Evolutionary conservation across 1,140 invertebrate genomes (phyloP).

Genomic region (Diploscapter pachys): DNA sequence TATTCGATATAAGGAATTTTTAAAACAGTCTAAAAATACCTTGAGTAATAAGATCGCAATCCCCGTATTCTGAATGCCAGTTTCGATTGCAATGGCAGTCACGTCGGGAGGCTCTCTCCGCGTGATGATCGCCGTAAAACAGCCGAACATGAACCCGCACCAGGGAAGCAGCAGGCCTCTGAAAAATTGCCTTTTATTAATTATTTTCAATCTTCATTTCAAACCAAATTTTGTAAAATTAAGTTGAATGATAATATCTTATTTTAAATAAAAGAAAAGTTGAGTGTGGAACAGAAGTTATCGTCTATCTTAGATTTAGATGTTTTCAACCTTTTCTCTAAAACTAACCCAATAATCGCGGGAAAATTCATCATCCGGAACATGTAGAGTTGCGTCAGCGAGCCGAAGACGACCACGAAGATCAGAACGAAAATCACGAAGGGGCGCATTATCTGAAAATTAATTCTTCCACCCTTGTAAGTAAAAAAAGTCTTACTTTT

Average conservation of each 20-base stretch:
- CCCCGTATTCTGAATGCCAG: conserved; percentile 89
- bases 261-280: no score
- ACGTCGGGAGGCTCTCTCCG: conserved; percentile 62
- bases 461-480: conserved; percentile 10
- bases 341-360: conserved; percentile 65
- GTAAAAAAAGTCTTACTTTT: conserved; percentile 48
- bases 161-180: conserved; percentile 80
- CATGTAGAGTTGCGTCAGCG: conserved; percentile 82
- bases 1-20: conserved; percentile 1
- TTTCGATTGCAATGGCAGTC: conserved; percentile 84
- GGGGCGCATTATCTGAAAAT: conserved; percentile 73
- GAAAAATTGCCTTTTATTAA: conserved; percentile 52
- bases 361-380: conserved; percentile 78
- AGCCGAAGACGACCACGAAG: conserved; percentile 84
- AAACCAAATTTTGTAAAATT: no score
- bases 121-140: conserved; percentile 51
- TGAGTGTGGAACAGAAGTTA: no score
- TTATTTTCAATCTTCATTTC: no score
- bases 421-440: conserved; percentile 78
- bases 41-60: conserved; percentile 80
- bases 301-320: no score
- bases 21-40: conserved; percentile 27
- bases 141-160: conserved; percentile 78
- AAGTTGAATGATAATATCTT: no score
- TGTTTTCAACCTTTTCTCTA: no score